Percentiles rank a stretch among this genome's conserved stretches.
Evolutionary conservation across 2,888 invertebrate species (phyloP).

Genomic region (Drosophila anceps): DNA sequence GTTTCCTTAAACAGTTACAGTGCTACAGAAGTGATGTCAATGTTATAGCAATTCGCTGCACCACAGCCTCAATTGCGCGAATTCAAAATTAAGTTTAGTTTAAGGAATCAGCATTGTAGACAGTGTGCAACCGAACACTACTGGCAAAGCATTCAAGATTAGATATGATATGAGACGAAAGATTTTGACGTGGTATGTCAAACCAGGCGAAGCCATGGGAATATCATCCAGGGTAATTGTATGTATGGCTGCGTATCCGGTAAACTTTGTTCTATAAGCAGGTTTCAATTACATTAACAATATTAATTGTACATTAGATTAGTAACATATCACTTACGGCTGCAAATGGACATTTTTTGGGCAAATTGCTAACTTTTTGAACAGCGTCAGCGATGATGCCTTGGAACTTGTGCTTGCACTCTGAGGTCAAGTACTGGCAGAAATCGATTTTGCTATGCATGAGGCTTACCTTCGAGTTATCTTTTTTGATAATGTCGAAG

Average conservation of each 20-base stretch:
- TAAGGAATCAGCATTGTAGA: no score
- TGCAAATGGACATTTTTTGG: slow-evolving; percentile 50
- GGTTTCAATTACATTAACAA: background rate
- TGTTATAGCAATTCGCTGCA: background rate
- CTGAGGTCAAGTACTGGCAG: slow-evolving; percentile 50
- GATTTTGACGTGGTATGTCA: slow-evolving; percentile 29
- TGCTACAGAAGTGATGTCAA: no score
- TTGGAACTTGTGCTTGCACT: slow-evolving; percentile 24
- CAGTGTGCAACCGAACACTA: no score
- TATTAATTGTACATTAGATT: no score
- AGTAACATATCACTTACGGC: no score
- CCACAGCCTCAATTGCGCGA: background rate
- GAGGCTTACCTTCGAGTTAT: slow-evolving; percentile 50
- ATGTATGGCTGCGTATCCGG: slow-evolving; percentile 55
- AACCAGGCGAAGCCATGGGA: slow-evolving; percentile 34
- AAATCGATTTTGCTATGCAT: slow-evolving; percentile 44
- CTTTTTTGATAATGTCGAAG: slow-evolving; percentile 38
- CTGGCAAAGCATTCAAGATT: no score
- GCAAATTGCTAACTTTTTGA: slow-evolving; percentile 47
- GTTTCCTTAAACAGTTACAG: background rate
- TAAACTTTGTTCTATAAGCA: slow-evolving; percentile 30
- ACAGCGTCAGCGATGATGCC: slow-evolving; percentile 39
- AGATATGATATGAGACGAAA: background rate
- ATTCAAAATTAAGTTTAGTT: no score
- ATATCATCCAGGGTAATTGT: slow-evolving; percentile 44